A percentile compares a stretch with the other conserved stretches of the same genome.
These are phyloP conservation scores for Caiman crocodilus DNA, from an alignment of 2,797 vertebrate species.

Conservation along the genomic window DNA sequence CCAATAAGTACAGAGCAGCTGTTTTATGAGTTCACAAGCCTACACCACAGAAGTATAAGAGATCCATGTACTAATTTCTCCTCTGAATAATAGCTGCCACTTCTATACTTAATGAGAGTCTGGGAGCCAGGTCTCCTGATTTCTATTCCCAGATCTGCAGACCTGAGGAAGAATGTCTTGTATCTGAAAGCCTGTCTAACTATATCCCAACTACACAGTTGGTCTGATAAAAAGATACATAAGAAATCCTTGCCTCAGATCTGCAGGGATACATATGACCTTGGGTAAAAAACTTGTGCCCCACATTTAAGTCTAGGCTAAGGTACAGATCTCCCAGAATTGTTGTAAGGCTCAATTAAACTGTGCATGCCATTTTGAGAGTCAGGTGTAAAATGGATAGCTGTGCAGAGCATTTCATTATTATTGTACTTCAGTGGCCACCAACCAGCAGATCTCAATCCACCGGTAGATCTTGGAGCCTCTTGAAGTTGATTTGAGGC, in stretches of 20 bases:
- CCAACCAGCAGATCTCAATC: too few species aligned
- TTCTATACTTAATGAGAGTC: background rate
- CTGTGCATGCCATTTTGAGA: slow-evolving; percentile 11
- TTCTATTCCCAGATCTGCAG: background rate
- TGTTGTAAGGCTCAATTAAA: background rate
- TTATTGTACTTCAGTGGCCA: background rate
- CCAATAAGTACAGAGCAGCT: background rate
- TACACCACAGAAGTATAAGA: background rate
- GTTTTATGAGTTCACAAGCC: background rate
- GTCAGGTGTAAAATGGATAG: background rate
- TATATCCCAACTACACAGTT: too few species aligned
- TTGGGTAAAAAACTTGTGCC: background rate
- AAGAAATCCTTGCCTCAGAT: too few species aligned
- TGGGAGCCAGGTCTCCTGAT: background rate
- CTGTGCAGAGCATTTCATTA: background rate
- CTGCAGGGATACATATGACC: background rate
- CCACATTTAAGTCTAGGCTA: background rate
- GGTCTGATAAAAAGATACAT: too few species aligned
- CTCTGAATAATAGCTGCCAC: background rate
- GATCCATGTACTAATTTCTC: background rate
- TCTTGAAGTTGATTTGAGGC: too few species aligned
- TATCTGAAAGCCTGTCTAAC: too few species aligned
- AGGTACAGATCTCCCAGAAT: background rate
- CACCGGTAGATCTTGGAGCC: too few species aligned
- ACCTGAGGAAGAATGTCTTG: too few species aligned